Evolutionary conservation across 2,113 vertebrate genomes (phyloP), one percentile per base, ranked within the genome.

Genomic region (Burhinus oedicnemus): DNA sequence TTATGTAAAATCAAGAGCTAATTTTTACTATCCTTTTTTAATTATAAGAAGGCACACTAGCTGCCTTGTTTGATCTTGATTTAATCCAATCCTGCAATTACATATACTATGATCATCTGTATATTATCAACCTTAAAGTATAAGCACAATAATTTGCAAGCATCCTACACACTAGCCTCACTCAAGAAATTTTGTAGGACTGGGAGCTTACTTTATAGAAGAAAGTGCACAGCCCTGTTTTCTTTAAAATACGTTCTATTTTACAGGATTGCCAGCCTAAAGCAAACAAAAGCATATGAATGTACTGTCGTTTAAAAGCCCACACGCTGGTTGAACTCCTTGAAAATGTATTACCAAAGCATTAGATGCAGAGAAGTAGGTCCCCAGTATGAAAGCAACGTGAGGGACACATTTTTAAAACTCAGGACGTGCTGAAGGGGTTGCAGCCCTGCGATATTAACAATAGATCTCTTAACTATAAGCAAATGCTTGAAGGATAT

Each of bases 401-500:
- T 82, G 38, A 87, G 32, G 27, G 17, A 51, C 27, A 40, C 4
- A 3, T 61, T 85, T 89, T 68, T 87, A 69, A 94, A 93, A 79
- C 26, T 69, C n/a, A 36, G 70, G 61, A 79, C 26, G 47, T 0
- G 1, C 20, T 68, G 69, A 78, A 87, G 32, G 15, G 32, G 22
- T 74, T 86, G 42, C 57, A 89, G 47, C 58, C 42, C 69, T 74
- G 57, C 26, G 57, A 34, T 71, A 87, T 75, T 93, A 83, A 83
- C 60, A 78, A 51, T 45, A 83, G 55, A 45, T 72, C 29, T 88
- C 52, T 42, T 91, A 94, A 94, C 52, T 72, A 79, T 78, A 87
- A 96, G 62, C 70, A 95, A 95, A 92, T 92, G 44, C 61, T 76
- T 82, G 36, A 87, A 87, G 52, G 65, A 65, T 91, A 72, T 32